phyloP scores from a whole-genome alignment of 2,888 invertebrate genomes.

The Hirtodrosophila confusa region DNA sequence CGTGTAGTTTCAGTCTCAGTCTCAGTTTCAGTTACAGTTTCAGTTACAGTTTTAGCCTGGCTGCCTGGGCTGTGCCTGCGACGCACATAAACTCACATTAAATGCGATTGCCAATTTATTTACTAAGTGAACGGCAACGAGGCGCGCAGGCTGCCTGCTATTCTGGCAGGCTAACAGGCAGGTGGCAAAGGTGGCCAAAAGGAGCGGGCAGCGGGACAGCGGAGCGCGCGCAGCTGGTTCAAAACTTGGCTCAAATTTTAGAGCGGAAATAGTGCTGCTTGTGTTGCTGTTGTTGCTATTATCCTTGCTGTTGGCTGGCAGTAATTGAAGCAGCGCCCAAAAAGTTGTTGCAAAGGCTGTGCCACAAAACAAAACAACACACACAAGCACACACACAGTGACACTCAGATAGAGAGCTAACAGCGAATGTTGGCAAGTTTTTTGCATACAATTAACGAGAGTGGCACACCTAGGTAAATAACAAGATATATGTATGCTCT shows the following conservation, averaged over 20 bases:
- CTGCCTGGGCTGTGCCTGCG: constrained; percentile 45
- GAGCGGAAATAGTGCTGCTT: constrained; percentile 71
- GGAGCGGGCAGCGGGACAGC: constrained; percentile 19
- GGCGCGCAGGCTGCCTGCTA: constrained; percentile 6
- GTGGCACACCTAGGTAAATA: constrained; percentile 74
- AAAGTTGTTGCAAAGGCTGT: constrained; percentile 69
- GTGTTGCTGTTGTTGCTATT: constrained; percentile 29
- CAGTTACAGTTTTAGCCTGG: constrained; percentile 31
- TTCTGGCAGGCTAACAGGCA: constrained; percentile 18
- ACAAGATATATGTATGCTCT: constrained; percentile 52
- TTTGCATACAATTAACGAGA: constrained; percentile 81
- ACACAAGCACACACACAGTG: constrained; percentile 20
- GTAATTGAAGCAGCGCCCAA: constrained; percentile 72
- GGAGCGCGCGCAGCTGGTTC: constrained; percentile 64
- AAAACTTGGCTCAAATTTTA: constrained; percentile 77
- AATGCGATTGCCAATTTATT: constrained; percentile 80
- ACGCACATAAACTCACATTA: constrained; percentile 80
- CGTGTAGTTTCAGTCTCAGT: constrained; percentile 30
- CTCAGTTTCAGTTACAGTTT: constrained; percentile 18
- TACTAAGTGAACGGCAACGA: constrained; percentile 71
- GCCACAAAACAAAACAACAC: constrained; percentile 51
- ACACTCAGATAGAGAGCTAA: constrained; percentile 26
- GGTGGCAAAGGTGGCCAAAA: constrained; percentile 29
- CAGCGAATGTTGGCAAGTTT: constrained; percentile 70
- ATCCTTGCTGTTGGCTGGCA: constrained; percentile 20